phyloP scores from a whole-genome alignment of 2,888 invertebrate genomes.

The Scaptomyza tumidula region DNA sequence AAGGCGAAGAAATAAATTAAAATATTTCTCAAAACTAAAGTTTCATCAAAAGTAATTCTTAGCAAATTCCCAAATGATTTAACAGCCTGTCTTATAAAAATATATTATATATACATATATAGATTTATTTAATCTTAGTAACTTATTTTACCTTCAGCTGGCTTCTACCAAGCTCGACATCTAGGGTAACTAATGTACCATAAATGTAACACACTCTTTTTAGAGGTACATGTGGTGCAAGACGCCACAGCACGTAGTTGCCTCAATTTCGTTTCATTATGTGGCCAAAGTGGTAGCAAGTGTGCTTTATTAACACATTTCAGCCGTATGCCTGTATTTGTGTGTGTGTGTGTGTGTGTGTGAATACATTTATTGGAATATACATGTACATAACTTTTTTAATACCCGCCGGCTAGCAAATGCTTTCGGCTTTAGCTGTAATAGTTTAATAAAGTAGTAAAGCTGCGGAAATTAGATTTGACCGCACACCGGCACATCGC shows the following conservation, averaged over 20 bases:
- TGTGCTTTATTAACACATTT: conserved; percentile 81
- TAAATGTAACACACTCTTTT: conserved; percentile 30
- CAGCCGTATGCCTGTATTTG: conserved; percentile 17
- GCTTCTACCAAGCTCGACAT: background rate
- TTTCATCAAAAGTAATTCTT: too few species aligned
- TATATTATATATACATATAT: background rate
- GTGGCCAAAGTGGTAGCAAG: conserved; percentile 78
- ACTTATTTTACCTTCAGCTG: background rate
- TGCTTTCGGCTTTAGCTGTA: conserved; percentile 69
- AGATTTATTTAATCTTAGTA: background rate
- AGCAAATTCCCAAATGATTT: too few species aligned
- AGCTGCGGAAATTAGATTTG: conserved; percentile 82
- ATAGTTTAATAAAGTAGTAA: conserved; percentile 82
- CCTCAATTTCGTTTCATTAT: conserved; percentile 79
- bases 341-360: conserved; percentile 16
- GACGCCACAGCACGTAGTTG: conserved; percentile 54
- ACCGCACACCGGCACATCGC: conserved; percentile 69
- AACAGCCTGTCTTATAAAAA: too few species aligned
- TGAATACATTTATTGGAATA: conserved; percentile 38
- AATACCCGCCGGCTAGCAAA: conserved; percentile 53
- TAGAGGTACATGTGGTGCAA: conserved; percentile 26
- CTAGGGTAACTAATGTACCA: conserved; percentile 13
- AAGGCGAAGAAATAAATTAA: too few species aligned
- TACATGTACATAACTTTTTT: conserved; percentile 72
- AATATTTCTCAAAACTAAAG: background rate